Conservation (phyloP, 2,113 vertebrate genomes). For the Sclerurus mexicanus region DNA sequence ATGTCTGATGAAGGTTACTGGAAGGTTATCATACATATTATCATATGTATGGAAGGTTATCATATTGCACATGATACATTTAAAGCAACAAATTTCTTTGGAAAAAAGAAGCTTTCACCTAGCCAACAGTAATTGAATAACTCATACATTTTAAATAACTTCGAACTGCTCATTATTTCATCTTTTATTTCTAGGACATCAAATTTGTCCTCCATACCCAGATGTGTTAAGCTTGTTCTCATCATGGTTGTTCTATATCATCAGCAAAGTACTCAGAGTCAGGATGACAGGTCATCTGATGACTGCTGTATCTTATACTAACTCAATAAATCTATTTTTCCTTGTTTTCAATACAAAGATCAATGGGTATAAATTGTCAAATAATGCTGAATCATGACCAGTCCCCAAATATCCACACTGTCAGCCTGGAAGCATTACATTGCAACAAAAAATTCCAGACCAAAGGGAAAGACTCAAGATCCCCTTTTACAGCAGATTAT, state of each 20-base stretch:
- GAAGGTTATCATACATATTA: neutral
- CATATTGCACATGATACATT: neutral
- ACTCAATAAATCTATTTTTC: neutral
- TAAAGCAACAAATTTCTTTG: neutral
- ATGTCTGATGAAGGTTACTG: neutral
- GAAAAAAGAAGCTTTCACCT: neutral
- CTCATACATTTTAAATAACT: neutral
- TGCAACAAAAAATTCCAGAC: neutral
- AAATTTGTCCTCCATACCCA: neutral
- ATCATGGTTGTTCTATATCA: neutral
- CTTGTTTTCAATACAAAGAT: neutral
- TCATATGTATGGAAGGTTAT: neutral
- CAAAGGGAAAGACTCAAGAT: neutral
- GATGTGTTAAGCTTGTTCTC: neutral
- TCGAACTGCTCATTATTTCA: neutral
- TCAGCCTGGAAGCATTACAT: neutral
- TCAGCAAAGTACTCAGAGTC: neutral
- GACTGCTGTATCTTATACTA: neutral
- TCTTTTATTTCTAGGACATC: neutral
- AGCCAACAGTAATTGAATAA: neutral
- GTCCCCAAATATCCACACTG: neutral
- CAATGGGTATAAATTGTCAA: neutral
- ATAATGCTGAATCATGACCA: neutral
- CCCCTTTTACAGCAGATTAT: neutral
- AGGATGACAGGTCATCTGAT: neutral